These are phyloP conservation scores for Sepioteuthis lessoniana DNA, from an alignment of 2,888 invertebrate genomes.

Conservation along the genomic window DNA sequence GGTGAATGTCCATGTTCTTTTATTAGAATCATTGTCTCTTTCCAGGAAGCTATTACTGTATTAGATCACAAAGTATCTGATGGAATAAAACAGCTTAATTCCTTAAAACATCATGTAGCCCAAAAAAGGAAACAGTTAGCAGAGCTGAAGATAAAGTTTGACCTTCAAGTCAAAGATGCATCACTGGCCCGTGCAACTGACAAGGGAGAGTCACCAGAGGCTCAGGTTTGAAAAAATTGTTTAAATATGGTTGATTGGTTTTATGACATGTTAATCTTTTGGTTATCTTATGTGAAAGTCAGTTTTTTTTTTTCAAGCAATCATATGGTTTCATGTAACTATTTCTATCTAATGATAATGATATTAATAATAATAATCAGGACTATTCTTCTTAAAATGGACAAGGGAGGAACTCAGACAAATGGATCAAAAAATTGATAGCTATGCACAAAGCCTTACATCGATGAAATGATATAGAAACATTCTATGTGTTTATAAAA, in stretches of 20 bases:
- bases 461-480: too few relatives aligned
- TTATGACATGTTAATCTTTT: neutral
- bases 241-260: too few relatives aligned
- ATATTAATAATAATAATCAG: too few relatives aligned
- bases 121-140: constrained; percentile 72
- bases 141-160: constrained; percentile 70
- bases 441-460: too few relatives aligned
- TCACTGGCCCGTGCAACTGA: constrained; percentile 72
- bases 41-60: constrained; percentile 72
- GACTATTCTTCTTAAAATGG: too few relatives aligned
- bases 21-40: constrained; percentile 38
- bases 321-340: neutral
- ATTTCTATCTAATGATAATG: too few relatives aligned
- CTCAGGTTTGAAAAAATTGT: constrained; percentile 63
- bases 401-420: too few relatives aligned
- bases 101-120: constrained; percentile 69
- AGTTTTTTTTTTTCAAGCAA: too few relatives aligned
- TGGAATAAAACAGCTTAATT: constrained; percentile 72
- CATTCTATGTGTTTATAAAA: too few relatives aligned
- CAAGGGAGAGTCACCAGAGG: constrained; percentile 73
- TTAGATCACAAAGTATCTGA: constrained; percentile 75
- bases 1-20: neutral
- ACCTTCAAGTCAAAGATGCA: constrained; percentile 72
- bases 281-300: too few relatives aligned
- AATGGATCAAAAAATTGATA: too few relatives aligned